Evolutionary conservation across 1,140 invertebrate genomes (phyloP).

Genomic region (Lepidotrigona ventralis): DNA sequence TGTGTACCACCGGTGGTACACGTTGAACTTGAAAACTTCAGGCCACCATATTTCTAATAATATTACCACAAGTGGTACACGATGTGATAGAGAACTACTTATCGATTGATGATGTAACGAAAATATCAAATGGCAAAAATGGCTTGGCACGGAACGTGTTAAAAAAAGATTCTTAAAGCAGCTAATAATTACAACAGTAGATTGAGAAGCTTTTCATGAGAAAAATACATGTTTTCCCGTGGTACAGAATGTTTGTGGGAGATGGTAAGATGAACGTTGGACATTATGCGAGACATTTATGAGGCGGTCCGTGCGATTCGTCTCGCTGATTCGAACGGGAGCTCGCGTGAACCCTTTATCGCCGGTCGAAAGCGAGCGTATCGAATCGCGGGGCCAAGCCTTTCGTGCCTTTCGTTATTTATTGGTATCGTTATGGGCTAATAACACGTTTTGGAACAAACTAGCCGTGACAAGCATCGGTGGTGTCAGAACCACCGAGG

Average conservation of each 20-base stretch:
- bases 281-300: slow-evolving; percentile 67
- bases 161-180: no score
- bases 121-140: no score
- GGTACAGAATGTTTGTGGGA: not conserved
- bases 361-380: slow-evolving; percentile 70
- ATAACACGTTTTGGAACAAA: slow-evolving; percentile 68
- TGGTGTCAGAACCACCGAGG: slow-evolving; percentile 20
- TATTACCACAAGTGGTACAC: no score
- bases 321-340: slow-evolving; percentile 68
- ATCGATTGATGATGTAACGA: no score
- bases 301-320: slow-evolving; percentile 69
- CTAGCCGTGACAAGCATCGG: slow-evolving; percentile 67
- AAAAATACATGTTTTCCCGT: not conserved
- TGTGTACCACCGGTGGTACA: no score
- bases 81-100: no score
- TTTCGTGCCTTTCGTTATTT: slow-evolving; percentile 76
- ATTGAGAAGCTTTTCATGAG: not conserved
- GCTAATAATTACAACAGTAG: not conserved
- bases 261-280: not conserved
- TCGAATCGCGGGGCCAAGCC: slow-evolving; percentile 66
- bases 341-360: slow-evolving; percentile 72
- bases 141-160: no score
- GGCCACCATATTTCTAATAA: no score
- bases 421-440: slow-evolving; percentile 72
- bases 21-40: no score